Conservation (phyloP, 2,797 vertebrate species). For the Coilia nasus region DNA sequence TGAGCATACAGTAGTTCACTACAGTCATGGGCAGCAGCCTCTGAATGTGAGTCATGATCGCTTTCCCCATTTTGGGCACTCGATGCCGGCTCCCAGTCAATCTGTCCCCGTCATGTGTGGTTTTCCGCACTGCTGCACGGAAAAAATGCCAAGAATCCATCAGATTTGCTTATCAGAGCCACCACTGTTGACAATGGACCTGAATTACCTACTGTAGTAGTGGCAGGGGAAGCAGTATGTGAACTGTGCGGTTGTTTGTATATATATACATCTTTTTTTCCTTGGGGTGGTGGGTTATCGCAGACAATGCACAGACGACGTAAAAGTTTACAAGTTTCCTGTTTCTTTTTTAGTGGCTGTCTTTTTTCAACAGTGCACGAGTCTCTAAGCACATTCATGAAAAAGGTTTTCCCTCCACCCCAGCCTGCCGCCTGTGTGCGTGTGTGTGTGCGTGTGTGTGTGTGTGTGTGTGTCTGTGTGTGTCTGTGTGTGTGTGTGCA, state of each 20-base stretch:
- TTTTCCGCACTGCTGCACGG: neutral
- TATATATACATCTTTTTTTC: neutral
- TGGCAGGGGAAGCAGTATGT: neutral
- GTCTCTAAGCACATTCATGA: constrained; percentile 7
- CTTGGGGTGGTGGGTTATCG: neutral
- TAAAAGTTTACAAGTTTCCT: constrained; percentile 8
- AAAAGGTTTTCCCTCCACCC: constrained; percentile 22
- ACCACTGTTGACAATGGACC: neutral
- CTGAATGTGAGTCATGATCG: neutral
- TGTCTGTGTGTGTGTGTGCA: neutral
- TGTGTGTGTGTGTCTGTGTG: constrained; percentile 29
- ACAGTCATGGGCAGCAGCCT: neutral
- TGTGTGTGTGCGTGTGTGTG: constrained; percentile 22
- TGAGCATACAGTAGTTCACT: neutral
- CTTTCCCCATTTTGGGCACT: neutral
- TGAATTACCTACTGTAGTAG: neutral
- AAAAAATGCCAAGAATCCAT: neutral
- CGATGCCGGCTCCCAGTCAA: neutral
- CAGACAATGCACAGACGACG: neutral
- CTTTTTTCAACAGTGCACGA: neutral
- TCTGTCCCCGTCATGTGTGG: neutral
- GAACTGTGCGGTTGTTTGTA: neutral
- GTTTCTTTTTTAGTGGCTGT: constrained; percentile 3
- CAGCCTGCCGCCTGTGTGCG: neutral
- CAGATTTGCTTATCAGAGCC: neutral